Percentiles rank a stretch among this genome's conserved stretches.
These are phyloP conservation scores for Idaea dimidiata DNA, from an alignment of 2,888 invertebrate species.

Conservation along the genomic window DNA sequence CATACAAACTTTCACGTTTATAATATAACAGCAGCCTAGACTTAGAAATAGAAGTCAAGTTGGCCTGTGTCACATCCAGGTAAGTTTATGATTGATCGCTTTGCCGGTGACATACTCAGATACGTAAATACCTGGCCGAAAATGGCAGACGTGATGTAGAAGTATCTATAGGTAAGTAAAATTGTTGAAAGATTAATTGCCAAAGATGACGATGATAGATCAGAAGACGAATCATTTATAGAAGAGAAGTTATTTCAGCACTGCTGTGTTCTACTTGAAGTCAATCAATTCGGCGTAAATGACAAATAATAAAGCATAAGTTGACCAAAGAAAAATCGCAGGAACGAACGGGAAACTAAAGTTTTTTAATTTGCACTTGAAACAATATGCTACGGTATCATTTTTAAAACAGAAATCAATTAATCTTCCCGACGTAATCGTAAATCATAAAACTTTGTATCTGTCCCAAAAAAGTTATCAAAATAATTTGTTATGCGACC, in stretches of 20 bases:
- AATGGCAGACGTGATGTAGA: background rate
- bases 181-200: background rate
- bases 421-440: background rate
- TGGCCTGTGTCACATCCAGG: background rate
- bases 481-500: conserved; percentile 1
- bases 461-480: background rate
- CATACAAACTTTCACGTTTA: too few relatives aligned
- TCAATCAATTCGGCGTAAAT: too few relatives aligned
- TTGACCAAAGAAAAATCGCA: background rate
- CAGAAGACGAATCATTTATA: too few relatives aligned
- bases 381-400: background rate
- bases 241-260: too few relatives aligned
- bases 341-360: background rate
- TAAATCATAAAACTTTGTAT: background rate
- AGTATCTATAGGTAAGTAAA: background rate
- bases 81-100: background rate
- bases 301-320: background rate
- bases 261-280: too few relatives aligned
- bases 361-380: background rate
- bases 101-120: background rate
- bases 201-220: background rate
- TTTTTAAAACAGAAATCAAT: background rate
- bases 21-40: background rate
- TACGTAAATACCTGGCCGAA: background rate
- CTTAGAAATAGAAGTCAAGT: background rate